phyloP scores from a whole-genome alignment of 2,888 invertebrate genomes.

The Drosophila histrio region DNA sequence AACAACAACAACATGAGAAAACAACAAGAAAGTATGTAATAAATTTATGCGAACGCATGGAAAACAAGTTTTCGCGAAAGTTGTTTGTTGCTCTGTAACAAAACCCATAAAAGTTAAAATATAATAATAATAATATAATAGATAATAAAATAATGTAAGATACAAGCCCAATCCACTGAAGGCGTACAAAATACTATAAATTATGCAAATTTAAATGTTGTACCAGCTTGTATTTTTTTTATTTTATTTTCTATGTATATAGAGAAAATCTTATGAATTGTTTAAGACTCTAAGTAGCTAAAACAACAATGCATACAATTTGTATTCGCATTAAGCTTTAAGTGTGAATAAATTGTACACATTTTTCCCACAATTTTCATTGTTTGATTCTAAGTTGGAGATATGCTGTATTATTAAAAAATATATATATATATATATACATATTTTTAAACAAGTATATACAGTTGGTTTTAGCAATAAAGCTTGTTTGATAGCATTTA shows the following conservation, averaged over 20 bases:
- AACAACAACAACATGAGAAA: slow-evolving; percentile 37
- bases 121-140: slow-evolving; percentile 21
- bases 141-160: not conserved
- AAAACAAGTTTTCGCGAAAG: slow-evolving; percentile 78
- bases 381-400: slow-evolving; percentile 8
- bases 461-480: not conserved
- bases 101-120: not conserved
- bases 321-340: not conserved
- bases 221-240: slow-evolving; percentile 3
- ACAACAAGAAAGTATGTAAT: slow-evolving; percentile 34
- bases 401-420: not conserved
- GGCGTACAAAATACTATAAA: not conserved
- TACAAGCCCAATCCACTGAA: not conserved
- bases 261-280: slow-evolving; percentile 13
- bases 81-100: slow-evolving; percentile 47
- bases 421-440: not conserved
- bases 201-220: slow-evolving; percentile 11
- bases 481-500: not conserved
- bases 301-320: not conserved
- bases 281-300: not conserved
- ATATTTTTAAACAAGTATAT: not conserved
- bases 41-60: slow-evolving; percentile 68
- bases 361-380: slow-evolving; percentile 8
- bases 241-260: slow-evolving; percentile 1
- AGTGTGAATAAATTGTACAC: not conserved